phyloP scores from a whole-genome alignment of 1,140 invertebrate species.

The Nephila pilipes region DNA sequence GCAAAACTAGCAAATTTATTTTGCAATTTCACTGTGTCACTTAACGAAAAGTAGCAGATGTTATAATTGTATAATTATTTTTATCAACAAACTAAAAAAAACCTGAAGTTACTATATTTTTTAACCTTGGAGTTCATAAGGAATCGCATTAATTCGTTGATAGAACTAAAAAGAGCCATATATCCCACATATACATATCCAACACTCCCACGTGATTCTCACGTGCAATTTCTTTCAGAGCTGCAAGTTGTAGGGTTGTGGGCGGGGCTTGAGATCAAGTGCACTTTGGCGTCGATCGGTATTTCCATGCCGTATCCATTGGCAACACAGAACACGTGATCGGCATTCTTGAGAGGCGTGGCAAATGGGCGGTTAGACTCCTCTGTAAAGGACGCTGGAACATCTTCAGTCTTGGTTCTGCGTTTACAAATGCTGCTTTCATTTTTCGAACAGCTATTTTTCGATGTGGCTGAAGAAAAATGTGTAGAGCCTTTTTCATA shows the following conservation, averaged over 20 bases:
- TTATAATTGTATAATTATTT: no score
- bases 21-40: no score
- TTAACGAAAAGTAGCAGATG: no score
- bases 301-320: slow-evolving; percentile 74
- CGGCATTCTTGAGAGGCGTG: slow-evolving; percentile 48
- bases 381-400: neutral
- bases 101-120: no score
- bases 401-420: neutral
- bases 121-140: no score
- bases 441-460: slow-evolving; percentile 1
- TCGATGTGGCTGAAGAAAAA: neutral
- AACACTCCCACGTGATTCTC: slow-evolving; percentile 55
- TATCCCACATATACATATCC: neutral
- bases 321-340: slow-evolving; percentile 70
- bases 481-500: no score
- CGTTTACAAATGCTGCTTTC: neutral
- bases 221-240: slow-evolving; percentile 45
- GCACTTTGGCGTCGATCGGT: slow-evolving; percentile 62
- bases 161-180: neutral
- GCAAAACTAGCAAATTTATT: no score
- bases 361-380: neutral
- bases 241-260: neutral
- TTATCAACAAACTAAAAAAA: no score
- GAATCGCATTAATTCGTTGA: no score
- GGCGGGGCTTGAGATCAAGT: slow-evolving; percentile 67